Percentiles rank a stretch among this genome's conserved stretches.
These are phyloP conservation scores for Diplosoma virens DNA, from an alignment of 23 tunicate species.

Conservation along the genomic window DNA sequence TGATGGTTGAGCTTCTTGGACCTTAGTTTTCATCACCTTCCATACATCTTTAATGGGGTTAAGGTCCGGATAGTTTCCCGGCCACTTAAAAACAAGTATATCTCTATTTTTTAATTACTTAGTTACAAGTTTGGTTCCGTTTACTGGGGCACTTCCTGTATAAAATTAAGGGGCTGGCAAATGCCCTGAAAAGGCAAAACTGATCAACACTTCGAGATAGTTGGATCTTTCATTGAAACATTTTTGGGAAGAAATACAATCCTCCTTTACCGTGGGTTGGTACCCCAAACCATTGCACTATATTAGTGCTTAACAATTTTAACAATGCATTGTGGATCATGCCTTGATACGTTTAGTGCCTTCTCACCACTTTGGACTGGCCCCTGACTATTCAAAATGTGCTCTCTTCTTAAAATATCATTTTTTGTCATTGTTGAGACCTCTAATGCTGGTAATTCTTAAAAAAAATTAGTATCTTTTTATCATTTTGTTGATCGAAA, in stretches of 20 bases:
- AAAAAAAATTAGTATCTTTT: slow-evolving; percentile 14
- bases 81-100: no score
- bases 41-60: no score
- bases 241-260: slow-evolving; percentile 20
- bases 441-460: slow-evolving; percentile 20
- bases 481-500: slow-evolving; percentile 2
- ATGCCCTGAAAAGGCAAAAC: slow-evolving; percentile 15
- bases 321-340: slow-evolving; percentile 12
- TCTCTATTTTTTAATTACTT: no score
- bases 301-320: slow-evolving; percentile 3
- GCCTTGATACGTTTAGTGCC: slow-evolving; percentile 13
- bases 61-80: no score
- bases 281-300: slow-evolving; percentile 16
- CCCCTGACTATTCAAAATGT: slow-evolving; percentile 17
- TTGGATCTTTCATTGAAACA: not conserved
- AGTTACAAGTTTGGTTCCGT: no score
- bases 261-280: slow-evolving; percentile 6
- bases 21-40: no score
- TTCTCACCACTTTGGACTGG: slow-evolving; percentile 16
- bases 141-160: slow-evolving; percentile 4
- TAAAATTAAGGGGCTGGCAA: slow-evolving; percentile 11
- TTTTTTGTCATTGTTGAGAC: slow-evolving; percentile 17
- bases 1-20: no score
- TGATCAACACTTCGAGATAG: slow-evolving; percentile 9
- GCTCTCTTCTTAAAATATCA: slow-evolving; percentile 15